Evolutionary conservation across 2,888 invertebrate genomes (phyloP).

Genomic region (Rhagonycha lutea): DNA sequence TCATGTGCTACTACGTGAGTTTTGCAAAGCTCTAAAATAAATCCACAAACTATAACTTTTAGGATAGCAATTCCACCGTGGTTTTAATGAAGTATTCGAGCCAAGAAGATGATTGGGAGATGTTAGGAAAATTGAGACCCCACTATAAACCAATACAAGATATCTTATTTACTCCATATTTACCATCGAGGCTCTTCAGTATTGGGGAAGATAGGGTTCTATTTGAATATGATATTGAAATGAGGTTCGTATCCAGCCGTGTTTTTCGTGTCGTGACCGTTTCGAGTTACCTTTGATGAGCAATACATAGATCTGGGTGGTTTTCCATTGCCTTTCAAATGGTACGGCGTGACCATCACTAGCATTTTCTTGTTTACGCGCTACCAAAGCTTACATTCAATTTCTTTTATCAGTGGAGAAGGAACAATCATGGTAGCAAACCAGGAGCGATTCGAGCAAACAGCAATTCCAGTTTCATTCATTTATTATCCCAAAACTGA

Average conservation of each 20-base stretch:
- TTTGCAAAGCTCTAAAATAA: not conserved
- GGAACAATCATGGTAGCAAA: not conserved
- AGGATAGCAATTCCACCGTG: conserved; percentile 62
- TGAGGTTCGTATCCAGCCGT: conserved; percentile 46
- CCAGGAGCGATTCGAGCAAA: conserved; percentile 64
- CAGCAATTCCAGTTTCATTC: conserved; percentile 62
- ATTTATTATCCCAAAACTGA: conserved; percentile 52
- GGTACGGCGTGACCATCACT: too few species aligned
- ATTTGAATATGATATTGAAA: conserved; percentile 63
- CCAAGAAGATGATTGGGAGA: conserved; percentile 55
- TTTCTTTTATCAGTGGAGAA: conserved; percentile 2
- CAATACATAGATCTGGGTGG: too few species aligned
- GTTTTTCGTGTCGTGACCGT: not conserved
- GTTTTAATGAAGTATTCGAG: conserved; percentile 58
- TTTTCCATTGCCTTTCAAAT: too few species aligned
- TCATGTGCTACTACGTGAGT: conserved; percentile 63
- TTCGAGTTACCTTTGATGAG: too few species aligned
- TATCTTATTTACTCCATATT: conserved; percentile 60
- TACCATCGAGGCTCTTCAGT: conserved; percentile 58
- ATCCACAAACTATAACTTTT: conserved; percentile 17
- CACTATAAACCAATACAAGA: conserved; percentile 64
- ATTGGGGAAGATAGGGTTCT: conserved; percentile 64
- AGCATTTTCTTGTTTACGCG: too few species aligned
- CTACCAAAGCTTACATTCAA: not conserved
- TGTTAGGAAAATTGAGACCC: conserved; percentile 64